These are phyloP conservation scores for Erpobdella octoculata DNA, from an alignment of 2,888 invertebrate species.

Conservation along the genomic window DNA sequence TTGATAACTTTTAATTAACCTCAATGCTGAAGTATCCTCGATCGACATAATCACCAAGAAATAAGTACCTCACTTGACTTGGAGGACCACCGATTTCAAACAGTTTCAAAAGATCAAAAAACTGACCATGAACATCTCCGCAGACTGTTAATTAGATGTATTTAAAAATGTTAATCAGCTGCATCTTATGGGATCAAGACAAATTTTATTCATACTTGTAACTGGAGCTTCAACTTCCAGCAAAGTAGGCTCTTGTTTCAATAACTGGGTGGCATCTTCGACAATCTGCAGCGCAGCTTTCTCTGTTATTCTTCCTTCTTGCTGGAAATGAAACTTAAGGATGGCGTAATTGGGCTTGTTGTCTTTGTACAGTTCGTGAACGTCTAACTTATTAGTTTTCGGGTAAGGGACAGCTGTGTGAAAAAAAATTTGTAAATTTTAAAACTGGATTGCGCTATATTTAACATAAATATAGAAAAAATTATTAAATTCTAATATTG, in stretches of 20 bases:
- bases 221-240: slow-evolving; percentile 28
- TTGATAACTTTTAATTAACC: neutral
- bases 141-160: slow-evolving; percentile 27
- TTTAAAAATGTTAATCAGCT: neutral
- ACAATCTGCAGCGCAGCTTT: slow-evolving; percentile 22
- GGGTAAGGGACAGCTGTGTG: slow-evolving; percentile 27
- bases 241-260: slow-evolving; percentile 20
- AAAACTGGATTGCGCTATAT: too few species aligned
- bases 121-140: slow-evolving; percentile 32
- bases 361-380: slow-evolving; percentile 25
- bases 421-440: neutral
- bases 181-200: neutral
- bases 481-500: too few species aligned
- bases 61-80: slow-evolving; percentile 16
- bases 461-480: too few species aligned
- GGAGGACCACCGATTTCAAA: slow-evolving; percentile 32
- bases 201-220: slow-evolving; percentile 2
- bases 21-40: slow-evolving; percentile 30
- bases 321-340: slow-evolving; percentile 26
- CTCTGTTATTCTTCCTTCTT: slow-evolving; percentile 26
- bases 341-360: slow-evolving; percentile 22
- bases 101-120: slow-evolving; percentile 29
- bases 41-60: slow-evolving; percentile 30
- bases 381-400: slow-evolving; percentile 10
- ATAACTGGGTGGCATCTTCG: slow-evolving; percentile 11